Evolutionary conservation across 2,888 invertebrate species (phyloP).

Genomic region (Listrodromus nycthemerus): DNA sequence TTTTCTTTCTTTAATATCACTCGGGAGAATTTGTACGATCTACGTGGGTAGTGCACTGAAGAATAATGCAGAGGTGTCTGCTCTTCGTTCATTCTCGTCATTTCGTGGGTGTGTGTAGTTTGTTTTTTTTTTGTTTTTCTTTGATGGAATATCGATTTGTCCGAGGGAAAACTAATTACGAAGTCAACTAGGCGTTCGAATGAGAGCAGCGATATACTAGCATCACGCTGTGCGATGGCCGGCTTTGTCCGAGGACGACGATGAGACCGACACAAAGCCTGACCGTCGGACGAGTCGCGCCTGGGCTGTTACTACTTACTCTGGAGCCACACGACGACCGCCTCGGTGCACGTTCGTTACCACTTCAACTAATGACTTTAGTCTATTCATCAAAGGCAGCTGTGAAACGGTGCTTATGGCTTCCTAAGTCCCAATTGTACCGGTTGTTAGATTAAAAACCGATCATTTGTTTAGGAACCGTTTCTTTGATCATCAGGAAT

Average conservation of each 20-base stretch:
- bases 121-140: neutral
- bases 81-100: neutral
- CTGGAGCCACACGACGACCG: constrained; percentile 24
- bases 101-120: neutral
- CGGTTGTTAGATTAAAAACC: constrained; percentile 2
- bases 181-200: constrained; percentile 19
- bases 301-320: constrained; percentile 36
- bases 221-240: neutral
- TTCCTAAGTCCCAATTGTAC: neutral
- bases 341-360: constrained; percentile 31
- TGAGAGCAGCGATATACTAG: constrained; percentile 2
- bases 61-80: neutral
- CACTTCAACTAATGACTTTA: constrained; percentile 55
- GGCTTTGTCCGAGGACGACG: constrained; percentile 5
- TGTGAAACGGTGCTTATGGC: constrained; percentile 13
- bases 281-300: constrained; percentile 15
- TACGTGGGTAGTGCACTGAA: neutral
- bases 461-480: neutral
- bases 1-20: constrained; percentile 4
- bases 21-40: constrained; percentile 1
- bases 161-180: constrained; percentile 37
- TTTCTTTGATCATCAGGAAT: neutral
- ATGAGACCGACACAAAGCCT: constrained; percentile 23
- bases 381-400: constrained; percentile 40
- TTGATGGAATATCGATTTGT: constrained; percentile 35